Percentiles rank a stretch among this genome's conserved stretches.
phyloP scores from a whole-genome alignment of 1,140 invertebrate genomes.

The Branchinecta lindahli region DNA sequence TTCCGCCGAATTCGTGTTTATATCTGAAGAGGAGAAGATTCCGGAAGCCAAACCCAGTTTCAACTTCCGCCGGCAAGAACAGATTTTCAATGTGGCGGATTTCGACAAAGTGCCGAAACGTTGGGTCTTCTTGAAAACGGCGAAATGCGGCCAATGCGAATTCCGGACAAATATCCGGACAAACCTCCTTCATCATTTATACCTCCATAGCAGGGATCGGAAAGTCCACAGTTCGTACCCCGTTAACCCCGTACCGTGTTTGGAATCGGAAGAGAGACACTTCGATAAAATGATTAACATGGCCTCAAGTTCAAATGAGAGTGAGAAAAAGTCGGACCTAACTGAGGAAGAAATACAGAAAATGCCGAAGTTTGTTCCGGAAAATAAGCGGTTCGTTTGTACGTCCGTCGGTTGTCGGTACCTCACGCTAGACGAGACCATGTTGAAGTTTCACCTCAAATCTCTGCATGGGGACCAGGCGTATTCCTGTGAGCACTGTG shows the following conservation, averaged over 20 bases:
- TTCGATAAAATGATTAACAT: constrained; percentile 71
- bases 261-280: constrained; percentile 56
- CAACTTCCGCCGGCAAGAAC: no score
- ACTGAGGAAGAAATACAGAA: constrained; percentile 25
- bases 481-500: constrained; percentile 54
- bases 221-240: constrained; percentile 20
- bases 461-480: constrained; percentile 45
- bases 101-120: no score
- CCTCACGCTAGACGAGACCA: constrained; percentile 49
- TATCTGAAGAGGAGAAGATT: constrained; percentile 32
- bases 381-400: constrained; percentile 47
- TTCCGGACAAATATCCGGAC: constrained; percentile 54
- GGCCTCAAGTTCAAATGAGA: constrained; percentile 48
- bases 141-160: constrained; percentile 47
- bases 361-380: constrained; percentile 45
- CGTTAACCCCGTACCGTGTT: constrained; percentile 62
- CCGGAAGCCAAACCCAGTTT: no score
- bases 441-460: constrained; percentile 51
- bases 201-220: constrained; percentile 36
- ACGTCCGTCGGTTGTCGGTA: constrained; percentile 50
- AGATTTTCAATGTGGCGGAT: no score
- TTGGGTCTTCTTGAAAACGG: constrained; percentile 38
- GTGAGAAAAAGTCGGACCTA: constrained; percentile 29
- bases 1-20: constrained; percentile 38
- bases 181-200: constrained; percentile 54